Conservation (phyloP, 30 jellyfish, hydroid and myxozoan genomes). For the Aurelia sp. region DNA sequence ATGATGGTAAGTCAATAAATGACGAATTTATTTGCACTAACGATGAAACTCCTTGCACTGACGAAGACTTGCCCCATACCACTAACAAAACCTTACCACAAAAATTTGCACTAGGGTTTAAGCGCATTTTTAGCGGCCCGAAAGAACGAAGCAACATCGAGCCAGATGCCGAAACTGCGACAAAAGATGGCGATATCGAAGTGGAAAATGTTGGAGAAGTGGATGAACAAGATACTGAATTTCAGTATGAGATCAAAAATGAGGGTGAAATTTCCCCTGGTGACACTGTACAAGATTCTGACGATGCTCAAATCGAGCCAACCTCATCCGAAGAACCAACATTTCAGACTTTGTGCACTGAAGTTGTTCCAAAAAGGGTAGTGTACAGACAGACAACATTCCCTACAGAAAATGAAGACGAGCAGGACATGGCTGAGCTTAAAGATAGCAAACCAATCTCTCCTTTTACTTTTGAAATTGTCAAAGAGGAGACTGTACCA, state of each 20-base stretch:
- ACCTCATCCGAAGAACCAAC: no score
- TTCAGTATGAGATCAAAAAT: no score
- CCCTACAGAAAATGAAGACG: not conserved
- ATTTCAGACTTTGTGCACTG: constrained; percentile 8
- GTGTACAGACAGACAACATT: constrained; percentile 19
- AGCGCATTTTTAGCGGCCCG: constrained; percentile 8
- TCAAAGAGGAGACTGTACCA: constrained; percentile 9
- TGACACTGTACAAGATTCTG: not conserved
- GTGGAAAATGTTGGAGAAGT: no score
- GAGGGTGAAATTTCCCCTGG: no score
- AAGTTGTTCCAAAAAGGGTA: constrained; percentile 9
- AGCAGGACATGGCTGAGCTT: not conserved
- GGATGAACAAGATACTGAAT: no score
- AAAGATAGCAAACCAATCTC: not conserved
- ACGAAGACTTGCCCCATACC: not conserved
- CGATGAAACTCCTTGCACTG: not conserved
- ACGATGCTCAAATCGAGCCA: not conserved
- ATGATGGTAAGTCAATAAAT: constrained; percentile 1
- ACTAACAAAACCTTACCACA: not conserved
- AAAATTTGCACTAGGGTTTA: not conserved
- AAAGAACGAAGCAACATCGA: not conserved
- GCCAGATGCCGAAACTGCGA: not conserved
- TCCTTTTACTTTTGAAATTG: not conserved
- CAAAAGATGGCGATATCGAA: no score
- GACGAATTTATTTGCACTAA: not conserved